Base-by-base conservation (phyloP, 2,888 invertebrate species). In the Oegoconia quadripuncta region DNA sequence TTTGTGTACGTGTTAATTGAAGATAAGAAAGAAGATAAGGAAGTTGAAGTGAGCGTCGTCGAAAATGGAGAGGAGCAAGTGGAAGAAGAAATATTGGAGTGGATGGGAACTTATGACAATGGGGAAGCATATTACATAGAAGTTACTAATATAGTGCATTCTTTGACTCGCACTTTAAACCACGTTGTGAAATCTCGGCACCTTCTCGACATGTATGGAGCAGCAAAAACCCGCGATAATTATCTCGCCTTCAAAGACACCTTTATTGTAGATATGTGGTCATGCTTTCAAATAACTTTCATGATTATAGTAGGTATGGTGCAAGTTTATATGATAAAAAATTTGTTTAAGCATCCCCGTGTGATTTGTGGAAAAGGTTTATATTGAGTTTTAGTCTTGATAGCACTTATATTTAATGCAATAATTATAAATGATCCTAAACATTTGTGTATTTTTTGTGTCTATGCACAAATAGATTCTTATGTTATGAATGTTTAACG, bases 301-400 rank as follows among this genome's bases (percentile, higher is more conserved):
- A 94, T 97, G 93, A 52, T 93, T 14, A 52, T 83, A 4, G 94
- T 96, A 1, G 95, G 94, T 1, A 59, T 91, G 35, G 64, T 94
- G n/a, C 92, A 94, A 82, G 94, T 96, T 12, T 87, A 93, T 39
- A 91, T 95, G 91, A 91, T 97, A 32, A 92, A 93, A 52, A 93
- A 76, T 39, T 55, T 87, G 40, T 87, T 87, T 35, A 68, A 56
- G 36, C 30, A 55, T 15, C 15, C 34, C 28, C 29, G 26, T 30
- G 40, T 35, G 18, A 40, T n/a, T n/a, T n/a, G n/a, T n/a, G n/a
- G n/a, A n/a, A n/a, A n/a, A n/a, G n/a, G n/a, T n/a, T n/a, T n/a
- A n/a, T n/a, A n/a, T 50, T 11, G 44, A 3, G 4, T 28, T 14
- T 6, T 28, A 28, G 15, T n/a, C n/a, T n/a, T n/a, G n/a, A n/a